Conservation (phyloP, 2,797 vertebrate genomes). For the Fratercula arctica region DNA sequence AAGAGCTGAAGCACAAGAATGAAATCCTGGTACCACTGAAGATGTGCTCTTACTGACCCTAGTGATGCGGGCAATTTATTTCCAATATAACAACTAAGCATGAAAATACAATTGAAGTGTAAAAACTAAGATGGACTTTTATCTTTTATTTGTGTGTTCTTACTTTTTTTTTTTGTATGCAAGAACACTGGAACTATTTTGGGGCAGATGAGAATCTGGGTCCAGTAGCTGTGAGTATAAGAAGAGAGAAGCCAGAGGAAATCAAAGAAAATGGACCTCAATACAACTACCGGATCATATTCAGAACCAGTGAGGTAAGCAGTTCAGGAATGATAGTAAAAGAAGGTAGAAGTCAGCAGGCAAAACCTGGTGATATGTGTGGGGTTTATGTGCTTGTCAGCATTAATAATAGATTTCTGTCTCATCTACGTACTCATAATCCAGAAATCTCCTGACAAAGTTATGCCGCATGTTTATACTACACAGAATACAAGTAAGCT, state of each 20-base stretch:
- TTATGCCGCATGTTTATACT: rapidly evolving
- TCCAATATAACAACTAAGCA: background rate
- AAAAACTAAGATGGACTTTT: background rate
- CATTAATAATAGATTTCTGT: background rate
- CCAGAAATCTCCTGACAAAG: background rate
- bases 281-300: constrained; percentile 94
- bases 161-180: background rate
- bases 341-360: background rate
- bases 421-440: background rate
- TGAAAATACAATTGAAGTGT: background rate
- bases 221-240: constrained; percentile 93
- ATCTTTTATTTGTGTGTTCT: background rate
- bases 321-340: background rate
- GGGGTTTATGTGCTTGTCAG: background rate
- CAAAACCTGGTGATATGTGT: background rate
- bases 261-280: constrained; percentile 94
- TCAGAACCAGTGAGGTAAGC: constrained; percentile 95
- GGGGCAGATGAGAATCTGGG: constrained; percentile 93
- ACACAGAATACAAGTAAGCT: background rate
- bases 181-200: constrained; percentile 99
- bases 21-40: background rate
- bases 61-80: background rate
- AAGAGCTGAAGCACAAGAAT: background rate
- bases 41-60: background rate
- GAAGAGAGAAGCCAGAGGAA: constrained; percentile 94